Percentiles rank a stretch among this genome's conserved stretches.
Conservation (phyloP, 1,140 invertebrate species). For the Pseudomyrmex cubaensis region DNA sequence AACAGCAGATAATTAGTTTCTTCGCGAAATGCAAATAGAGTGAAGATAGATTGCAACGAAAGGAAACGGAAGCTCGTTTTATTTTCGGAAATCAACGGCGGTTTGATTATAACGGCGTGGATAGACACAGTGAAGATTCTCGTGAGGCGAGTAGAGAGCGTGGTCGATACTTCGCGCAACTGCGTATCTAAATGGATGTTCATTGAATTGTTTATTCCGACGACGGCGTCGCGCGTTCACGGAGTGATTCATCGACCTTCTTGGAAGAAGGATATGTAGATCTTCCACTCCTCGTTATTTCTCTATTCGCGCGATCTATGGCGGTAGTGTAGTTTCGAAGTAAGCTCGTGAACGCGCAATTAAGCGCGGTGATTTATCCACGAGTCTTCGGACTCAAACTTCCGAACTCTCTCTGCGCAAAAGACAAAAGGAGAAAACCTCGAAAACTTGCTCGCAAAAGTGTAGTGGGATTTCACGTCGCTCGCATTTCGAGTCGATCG, state of each 20-base stretch:
- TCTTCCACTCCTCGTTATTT: slow-evolving; percentile 18
- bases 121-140: too few relatives aligned
- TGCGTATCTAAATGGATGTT: background rate
- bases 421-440: background rate
- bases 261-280: slow-evolving; percentile 17
- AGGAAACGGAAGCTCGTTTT: too few relatives aligned
- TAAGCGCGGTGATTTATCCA: background rate
- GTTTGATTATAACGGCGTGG: too few relatives aligned
- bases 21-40: too few relatives aligned
- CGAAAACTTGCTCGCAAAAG: background rate
- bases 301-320: slow-evolving; percentile 19
- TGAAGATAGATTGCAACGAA: too few relatives aligned
- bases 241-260: slow-evolving; percentile 39
- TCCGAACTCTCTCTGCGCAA: background rate
- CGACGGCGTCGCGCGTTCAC: background rate
- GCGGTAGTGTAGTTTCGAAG: background rate
- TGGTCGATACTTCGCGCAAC: background rate
- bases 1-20: too few relatives aligned
- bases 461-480: background rate
- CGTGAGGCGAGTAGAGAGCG: too few relatives aligned
- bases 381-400: background rate
- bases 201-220: background rate
- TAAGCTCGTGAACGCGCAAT: too few relatives aligned
- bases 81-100: too few relatives aligned
- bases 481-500: slow-evolving; percentile 10